Evolutionary conservation across 2,113 vertebrate genomes (phyloP).

Genomic region (Mustela nigripes): DNA sequence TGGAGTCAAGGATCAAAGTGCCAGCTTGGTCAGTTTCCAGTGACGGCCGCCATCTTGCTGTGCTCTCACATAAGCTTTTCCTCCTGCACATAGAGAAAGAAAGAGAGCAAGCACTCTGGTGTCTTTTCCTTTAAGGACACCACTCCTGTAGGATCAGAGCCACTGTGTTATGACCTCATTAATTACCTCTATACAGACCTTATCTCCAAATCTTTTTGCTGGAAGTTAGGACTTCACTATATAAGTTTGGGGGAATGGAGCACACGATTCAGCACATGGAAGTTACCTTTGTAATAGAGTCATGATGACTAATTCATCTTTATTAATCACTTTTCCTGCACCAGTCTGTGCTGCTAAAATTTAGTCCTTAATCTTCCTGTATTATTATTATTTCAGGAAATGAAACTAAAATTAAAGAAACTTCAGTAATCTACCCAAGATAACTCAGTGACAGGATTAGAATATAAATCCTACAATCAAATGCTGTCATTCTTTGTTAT

Average conservation of each 20-base stretch:
- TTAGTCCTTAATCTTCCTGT: not conserved
- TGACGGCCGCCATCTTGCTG: fast-evolving
- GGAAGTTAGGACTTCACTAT: not conserved
- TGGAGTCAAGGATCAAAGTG: not conserved
- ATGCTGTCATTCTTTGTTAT: not conserved
- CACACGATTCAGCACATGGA: not conserved
- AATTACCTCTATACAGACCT: not conserved
- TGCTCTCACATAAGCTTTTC: not conserved
- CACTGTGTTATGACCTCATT: not conserved
- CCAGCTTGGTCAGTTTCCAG: not conserved
- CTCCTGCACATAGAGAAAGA: not conserved
- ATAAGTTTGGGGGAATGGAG: not conserved
- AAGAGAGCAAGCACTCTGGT: not conserved
- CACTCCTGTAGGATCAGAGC: not conserved
- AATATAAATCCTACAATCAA: not conserved
- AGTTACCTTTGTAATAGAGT: not conserved
- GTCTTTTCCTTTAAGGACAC: not conserved
- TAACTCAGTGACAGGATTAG: not conserved
- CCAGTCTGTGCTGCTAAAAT: not conserved
- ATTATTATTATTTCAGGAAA: constrained; percentile 22
- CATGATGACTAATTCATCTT: not conserved
- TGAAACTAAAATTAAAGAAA: not conserved
- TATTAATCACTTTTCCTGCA: not conserved
- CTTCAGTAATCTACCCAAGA: not conserved
- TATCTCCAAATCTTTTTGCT: not conserved